Percentiles rank a stretch among this genome's conserved stretches.
Evolutionary conservation across 2,113 vertebrate genomes (phyloP).

Genomic region (Mobula hypostoma): DNA sequence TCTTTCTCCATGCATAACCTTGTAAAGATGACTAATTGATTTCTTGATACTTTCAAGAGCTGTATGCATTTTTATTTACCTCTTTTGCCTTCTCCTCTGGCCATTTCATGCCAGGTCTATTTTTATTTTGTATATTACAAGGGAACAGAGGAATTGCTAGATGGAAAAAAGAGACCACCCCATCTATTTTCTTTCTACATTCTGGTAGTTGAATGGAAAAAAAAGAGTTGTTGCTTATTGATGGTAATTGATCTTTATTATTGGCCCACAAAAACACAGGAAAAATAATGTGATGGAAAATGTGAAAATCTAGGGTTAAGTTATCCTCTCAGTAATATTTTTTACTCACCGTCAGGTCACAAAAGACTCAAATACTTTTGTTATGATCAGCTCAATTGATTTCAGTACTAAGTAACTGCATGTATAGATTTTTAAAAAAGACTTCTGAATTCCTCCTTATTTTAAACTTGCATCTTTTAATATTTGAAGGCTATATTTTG

Average conservation of each 20-base stretch:
- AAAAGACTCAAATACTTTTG: neutral
- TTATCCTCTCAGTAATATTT: neutral
- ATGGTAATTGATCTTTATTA: neutral
- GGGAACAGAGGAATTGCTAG: no score
- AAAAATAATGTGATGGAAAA: neutral
- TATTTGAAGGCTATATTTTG: neutral
- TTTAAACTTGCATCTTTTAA: neutral
- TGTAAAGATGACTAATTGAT: no score
- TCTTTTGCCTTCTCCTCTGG: no score
- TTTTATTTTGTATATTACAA: no score
- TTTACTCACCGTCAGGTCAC: neutral
- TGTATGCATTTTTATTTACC: no score
- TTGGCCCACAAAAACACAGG: neutral
- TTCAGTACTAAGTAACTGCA: neutral
- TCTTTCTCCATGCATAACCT: no score
- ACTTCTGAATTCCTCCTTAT: neutral
- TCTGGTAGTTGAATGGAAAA: neutral
- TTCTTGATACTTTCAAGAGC: no score
- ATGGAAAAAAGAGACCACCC: no score
- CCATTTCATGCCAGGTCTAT: no score
- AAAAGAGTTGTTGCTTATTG: neutral
- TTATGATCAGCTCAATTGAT: neutral
- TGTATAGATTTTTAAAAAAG: neutral
- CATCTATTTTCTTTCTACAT: neutral
- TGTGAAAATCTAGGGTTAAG: neutral